phyloP scores from a whole-genome alignment of 2,113 vertebrate genomes.

The Embiotoca jacksoni region DNA sequence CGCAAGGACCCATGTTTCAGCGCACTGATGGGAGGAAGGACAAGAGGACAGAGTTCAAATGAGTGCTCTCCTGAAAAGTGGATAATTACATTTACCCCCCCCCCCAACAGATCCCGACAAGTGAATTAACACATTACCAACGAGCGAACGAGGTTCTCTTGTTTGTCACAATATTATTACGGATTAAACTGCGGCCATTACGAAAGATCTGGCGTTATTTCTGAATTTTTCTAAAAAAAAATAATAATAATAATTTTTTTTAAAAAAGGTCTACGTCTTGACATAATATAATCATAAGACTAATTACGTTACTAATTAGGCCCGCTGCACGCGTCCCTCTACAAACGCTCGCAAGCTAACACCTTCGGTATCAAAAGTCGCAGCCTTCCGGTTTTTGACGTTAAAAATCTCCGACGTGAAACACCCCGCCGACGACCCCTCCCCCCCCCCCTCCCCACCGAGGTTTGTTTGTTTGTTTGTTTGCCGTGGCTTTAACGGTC shows the following conservation, averaged over 20 bases:
- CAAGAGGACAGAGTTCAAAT: constrained; percentile 41
- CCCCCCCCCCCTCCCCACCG: too few species aligned
- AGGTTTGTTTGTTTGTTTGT: not conserved
- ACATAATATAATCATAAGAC: too few species aligned
- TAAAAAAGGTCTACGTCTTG: too few species aligned
- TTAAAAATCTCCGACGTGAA: not conserved
- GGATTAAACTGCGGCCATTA: not conserved
- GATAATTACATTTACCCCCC: constrained; percentile 58
- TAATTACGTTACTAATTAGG: too few species aligned
- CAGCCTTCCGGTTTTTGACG: not conserved
- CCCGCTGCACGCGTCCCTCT: too few species aligned
- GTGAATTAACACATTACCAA: constrained; percentile 1
- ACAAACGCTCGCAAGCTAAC: constrained; percentile 4
- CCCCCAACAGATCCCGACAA: constrained; percentile 19
- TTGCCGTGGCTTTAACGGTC: constrained; percentile 28
- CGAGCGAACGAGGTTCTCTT: not conserved
- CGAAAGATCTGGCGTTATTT: not conserved
- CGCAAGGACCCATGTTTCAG: constrained; percentile 82
- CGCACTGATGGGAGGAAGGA: constrained; percentile 64
- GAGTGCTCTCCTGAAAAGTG: constrained; percentile 35
- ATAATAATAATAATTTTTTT: too few species aligned
- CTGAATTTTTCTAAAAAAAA: not conserved
- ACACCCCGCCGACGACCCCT: too few species aligned
- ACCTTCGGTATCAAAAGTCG: constrained; percentile 23
- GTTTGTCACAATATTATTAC: not conserved